phyloP scores from a whole-genome alignment of 2,797 vertebrate genomes.

The Gobionotothen gibberifrons region DNA sequence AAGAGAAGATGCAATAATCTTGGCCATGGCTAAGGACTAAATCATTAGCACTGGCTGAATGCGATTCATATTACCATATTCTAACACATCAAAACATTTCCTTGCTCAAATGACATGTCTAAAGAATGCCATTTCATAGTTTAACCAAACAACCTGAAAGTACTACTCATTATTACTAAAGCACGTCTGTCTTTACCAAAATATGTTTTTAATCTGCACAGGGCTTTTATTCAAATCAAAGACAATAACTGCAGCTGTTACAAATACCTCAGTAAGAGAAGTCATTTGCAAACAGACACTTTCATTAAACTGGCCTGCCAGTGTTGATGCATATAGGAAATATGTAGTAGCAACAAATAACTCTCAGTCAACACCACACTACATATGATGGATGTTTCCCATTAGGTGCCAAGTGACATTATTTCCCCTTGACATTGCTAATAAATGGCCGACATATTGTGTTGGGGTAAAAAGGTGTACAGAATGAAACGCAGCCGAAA shows the following conservation, averaged over 20 bases:
- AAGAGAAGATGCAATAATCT: neutral
- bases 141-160: slow-evolving; percentile 12
- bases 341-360: slow-evolving; percentile 42
- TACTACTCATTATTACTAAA: neutral
- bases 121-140: neutral
- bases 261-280: neutral
- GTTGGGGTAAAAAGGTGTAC: slow-evolving; percentile 53
- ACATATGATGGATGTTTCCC: slow-evolving; percentile 50
- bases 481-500: slow-evolving; percentile 58
- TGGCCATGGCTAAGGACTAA: neutral
- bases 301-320: slow-evolving; percentile 10
- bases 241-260: slow-evolving; percentile 2
- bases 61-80: neutral
- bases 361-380: slow-evolving; percentile 16
- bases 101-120: neutral
- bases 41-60: neutral
- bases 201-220: neutral
- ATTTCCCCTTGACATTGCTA: slow-evolving; percentile 40
- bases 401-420: slow-evolving; percentile 41
- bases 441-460: slow-evolving; percentile 37
- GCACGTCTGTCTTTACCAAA: neutral
- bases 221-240: neutral
- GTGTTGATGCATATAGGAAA: slow-evolving; percentile 25
- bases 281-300: slow-evolving; percentile 12
- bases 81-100: neutral